A percentile compares a stretch with the other conserved stretches of the same genome.
Conservation (phyloP, 2,113 vertebrate genomes). For the Epinephelus cyanopodus region DNA sequence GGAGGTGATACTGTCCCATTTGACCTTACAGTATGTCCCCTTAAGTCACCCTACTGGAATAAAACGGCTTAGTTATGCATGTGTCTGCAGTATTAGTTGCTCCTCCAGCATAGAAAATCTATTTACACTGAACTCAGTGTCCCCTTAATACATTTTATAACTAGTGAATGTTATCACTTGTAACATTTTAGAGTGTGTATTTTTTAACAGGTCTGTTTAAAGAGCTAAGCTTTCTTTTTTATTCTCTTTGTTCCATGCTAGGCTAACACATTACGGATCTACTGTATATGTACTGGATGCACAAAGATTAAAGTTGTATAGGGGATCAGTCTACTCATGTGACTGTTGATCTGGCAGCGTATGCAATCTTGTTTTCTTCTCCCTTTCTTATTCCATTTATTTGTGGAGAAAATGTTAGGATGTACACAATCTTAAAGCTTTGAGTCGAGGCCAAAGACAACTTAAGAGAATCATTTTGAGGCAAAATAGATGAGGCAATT, state of each 20-base stretch:
- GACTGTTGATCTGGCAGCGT: neutral
- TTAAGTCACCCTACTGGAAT: neutral
- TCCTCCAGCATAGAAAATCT: neutral
- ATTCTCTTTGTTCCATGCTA: neutral
- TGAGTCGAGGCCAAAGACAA: neutral
- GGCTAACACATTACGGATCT: neutral
- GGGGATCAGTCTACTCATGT: neutral
- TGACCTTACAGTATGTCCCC: neutral
- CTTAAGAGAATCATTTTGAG: neutral
- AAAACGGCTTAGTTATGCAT: neutral
- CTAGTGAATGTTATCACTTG: neutral
- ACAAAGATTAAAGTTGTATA: neutral
- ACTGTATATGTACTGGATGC: neutral
- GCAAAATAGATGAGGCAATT: constrained; percentile 5
- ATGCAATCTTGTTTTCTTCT: neutral
- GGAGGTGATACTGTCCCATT: no score
- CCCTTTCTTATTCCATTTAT: neutral
- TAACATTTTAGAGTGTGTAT: neutral
- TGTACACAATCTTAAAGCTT: neutral
- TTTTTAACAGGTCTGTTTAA: neutral
- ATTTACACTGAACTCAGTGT: neutral
- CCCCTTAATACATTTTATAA: neutral
- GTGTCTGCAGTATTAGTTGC: neutral
- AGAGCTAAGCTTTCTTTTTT: neutral
- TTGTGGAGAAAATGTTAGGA: neutral